phyloP scores from a whole-genome alignment of 1,140 invertebrate species.

The Bombus pascuorum region DNA sequence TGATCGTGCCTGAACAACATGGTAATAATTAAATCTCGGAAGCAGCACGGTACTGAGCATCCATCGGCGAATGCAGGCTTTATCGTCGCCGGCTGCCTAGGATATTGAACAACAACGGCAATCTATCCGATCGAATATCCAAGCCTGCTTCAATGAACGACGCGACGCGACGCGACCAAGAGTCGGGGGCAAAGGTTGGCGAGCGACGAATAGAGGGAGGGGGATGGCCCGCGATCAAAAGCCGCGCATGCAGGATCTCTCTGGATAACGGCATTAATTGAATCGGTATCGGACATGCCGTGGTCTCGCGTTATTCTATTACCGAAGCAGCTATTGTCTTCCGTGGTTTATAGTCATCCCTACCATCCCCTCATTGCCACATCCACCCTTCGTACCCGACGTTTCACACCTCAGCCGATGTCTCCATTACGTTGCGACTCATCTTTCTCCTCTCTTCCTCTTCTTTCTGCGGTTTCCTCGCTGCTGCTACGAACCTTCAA shows the following conservation, averaged over 20 bases:
- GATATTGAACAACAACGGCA: slow-evolving; percentile 69
- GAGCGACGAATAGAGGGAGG: not conserved
- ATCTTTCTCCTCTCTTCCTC: too few species aligned
- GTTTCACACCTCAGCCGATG: slow-evolving; percentile 29
- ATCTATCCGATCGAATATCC: slow-evolving; percentile 76
- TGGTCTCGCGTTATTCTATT: slow-evolving; percentile 79
- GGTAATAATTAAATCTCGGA: slow-evolving; percentile 56
- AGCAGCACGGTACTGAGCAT: not conserved
- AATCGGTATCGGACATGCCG: slow-evolving; percentile 76
- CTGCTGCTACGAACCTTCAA: too few species aligned
- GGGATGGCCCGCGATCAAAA: slow-evolving; percentile 69
- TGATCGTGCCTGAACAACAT: slow-evolving; percentile 14
- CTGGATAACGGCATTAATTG: slow-evolving; percentile 79
- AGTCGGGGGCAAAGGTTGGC: slow-evolving; percentile 21
- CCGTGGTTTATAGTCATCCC: slow-evolving; percentile 77
- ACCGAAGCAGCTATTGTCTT: slow-evolving; percentile 78
- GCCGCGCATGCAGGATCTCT: slow-evolving; percentile 71
- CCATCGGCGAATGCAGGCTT: slow-evolving; percentile 48
- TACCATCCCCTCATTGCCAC: slow-evolving; percentile 45
- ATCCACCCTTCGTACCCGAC: slow-evolving; percentile 35
- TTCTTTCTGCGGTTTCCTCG: not conserved
- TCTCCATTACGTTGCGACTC: not conserved
- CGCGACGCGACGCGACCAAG: not conserved
- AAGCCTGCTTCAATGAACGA: slow-evolving; percentile 61
- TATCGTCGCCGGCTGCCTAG: slow-evolving; percentile 60